Evolutionary conservation across 2,888 invertebrate genomes (phyloP).

Genomic region (Leptinotarsa juncta): DNA sequence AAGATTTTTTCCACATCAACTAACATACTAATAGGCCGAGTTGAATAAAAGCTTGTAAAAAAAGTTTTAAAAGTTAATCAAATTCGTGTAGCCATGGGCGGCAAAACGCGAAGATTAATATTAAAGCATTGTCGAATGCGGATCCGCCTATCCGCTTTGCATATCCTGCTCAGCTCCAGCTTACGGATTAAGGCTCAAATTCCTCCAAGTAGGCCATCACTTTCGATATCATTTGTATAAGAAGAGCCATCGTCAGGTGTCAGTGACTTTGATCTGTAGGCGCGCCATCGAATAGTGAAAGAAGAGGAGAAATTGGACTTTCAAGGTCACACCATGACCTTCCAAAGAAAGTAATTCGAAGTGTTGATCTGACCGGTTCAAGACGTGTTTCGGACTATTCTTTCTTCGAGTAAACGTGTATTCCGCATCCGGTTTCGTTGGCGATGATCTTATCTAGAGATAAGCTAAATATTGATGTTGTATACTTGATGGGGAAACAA

Average conservation of each 20-base stretch:
- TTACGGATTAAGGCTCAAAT: background rate
- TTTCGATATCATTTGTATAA: constrained; percentile 45
- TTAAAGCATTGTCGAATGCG: too few species aligned
- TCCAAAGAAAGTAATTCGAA: constrained; percentile 55
- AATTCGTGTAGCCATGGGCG: too few species aligned
- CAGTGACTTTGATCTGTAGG: constrained; percentile 51
- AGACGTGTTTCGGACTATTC: constrained; percentile 3
- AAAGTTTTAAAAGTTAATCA: too few species aligned
- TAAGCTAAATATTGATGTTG: constrained; percentile 1
- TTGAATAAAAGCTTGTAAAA: too few species aligned
- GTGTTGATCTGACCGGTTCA: constrained; percentile 23
- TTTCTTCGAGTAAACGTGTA: constrained; percentile 1
- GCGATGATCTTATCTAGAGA: constrained; percentile 9
- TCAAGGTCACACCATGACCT: constrained; percentile 62
- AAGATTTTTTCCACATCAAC: too few species aligned
- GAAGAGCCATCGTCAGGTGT: constrained; percentile 44
- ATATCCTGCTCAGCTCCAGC: constrained; percentile 30
- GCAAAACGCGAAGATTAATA: too few species aligned
- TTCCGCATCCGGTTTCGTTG: constrained; percentile 10
- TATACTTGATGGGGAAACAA: constrained; percentile 4
- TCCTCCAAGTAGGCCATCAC: constrained; percentile 37
- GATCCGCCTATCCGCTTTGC: constrained; percentile 16
- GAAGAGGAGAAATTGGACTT: constrained; percentile 58
- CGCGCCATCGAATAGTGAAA: constrained; percentile 58
- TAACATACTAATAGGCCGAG: too few species aligned